Conservation (phyloP, 2,888 invertebrate species). For the Emmelina monodactyla region DNA sequence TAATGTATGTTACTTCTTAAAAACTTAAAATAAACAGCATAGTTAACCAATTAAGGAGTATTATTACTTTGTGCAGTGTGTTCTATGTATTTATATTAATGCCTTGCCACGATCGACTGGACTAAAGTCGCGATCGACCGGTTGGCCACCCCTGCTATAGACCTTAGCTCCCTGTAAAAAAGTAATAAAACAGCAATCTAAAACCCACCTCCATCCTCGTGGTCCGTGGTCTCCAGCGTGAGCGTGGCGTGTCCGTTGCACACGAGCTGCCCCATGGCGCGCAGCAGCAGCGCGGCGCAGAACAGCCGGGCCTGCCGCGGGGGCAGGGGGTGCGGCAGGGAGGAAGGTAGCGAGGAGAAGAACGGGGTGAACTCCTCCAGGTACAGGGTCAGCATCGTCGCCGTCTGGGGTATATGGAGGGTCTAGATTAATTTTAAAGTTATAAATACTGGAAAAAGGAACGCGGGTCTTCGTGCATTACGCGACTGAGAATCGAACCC, state of each 20-base stretch:
- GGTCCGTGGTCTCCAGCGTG: constrained; percentile 26
- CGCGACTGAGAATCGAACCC: too few species aligned
- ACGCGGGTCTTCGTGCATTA: too few species aligned
- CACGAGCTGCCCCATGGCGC: constrained; percentile 81
- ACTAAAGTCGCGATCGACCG: not conserved
- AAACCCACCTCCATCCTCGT: constrained; percentile 20
- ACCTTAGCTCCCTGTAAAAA: too few species aligned
- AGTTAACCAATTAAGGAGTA: too few species aligned
- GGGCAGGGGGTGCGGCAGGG: constrained; percentile 32
- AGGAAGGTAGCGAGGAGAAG: constrained; percentile 58
- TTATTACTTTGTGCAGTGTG: too few species aligned
- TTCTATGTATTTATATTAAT: too few species aligned
- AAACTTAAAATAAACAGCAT: too few species aligned
- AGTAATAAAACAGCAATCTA: not conserved
- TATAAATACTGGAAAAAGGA: too few species aligned
- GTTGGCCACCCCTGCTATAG: not conserved
- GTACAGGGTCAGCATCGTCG: constrained; percentile 71
- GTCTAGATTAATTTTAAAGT: too few species aligned
- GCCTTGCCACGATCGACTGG: too few species aligned
- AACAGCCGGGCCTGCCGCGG: constrained; percentile 44
- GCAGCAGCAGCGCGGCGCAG: constrained; percentile 73
- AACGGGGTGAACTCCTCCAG: constrained; percentile 71
- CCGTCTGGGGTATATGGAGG: too few species aligned
- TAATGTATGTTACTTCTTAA: too few species aligned
- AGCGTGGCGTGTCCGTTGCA: constrained; percentile 78